Conservation (phyloP, 1,140 invertebrate genomes). For the honey bee (Apis mellifera) region DNA sequence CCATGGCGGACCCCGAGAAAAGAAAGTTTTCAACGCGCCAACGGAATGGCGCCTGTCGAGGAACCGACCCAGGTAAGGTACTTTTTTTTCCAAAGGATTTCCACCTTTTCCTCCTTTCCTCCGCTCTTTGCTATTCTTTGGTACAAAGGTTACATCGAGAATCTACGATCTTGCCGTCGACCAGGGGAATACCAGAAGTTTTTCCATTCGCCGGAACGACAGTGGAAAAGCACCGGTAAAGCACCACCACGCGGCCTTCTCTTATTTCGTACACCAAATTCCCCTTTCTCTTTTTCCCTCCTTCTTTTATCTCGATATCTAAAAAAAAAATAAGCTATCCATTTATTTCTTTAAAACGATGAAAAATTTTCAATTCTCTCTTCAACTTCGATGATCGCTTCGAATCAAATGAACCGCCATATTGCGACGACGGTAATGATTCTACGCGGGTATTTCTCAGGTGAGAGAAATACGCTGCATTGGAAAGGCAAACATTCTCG, state of each 20-base stretch:
- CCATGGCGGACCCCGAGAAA: slow-evolving; percentile 4
- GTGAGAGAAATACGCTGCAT: slow-evolving; percentile 17
- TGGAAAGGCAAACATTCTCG: slow-evolving; percentile 36
- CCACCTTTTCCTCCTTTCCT: slow-evolving; percentile 1
- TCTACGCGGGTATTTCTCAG: slow-evolving; percentile 13
- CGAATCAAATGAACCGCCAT: too few species aligned
- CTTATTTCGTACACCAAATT: slow-evolving; percentile 28
- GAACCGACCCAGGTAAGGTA: slow-evolving; percentile 26
- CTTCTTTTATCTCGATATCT: background rate
- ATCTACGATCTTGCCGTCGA: slow-evolving; percentile 61
- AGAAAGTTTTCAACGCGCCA: slow-evolving; percentile 53
- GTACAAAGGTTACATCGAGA: slow-evolving; percentile 59
- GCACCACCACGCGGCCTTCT: slow-evolving; percentile 19
- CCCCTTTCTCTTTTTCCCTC: background rate
- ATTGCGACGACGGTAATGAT: background rate
- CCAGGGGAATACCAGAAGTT: slow-evolving; percentile 64
- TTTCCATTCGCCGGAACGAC: slow-evolving; percentile 65
- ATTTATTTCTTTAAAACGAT: too few species aligned
- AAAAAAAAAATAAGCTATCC: too few species aligned
- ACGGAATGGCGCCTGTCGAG: background rate
- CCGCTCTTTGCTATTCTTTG: background rate
- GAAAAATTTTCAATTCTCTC: too few species aligned
- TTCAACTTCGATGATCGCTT: background rate
- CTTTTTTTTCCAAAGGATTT: slow-evolving; percentile 58
- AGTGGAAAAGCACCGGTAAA: slow-evolving; percentile 31